A percentile compares a stretch with the other conserved stretches of the same genome.
Evolutionary conservation across 2,888 invertebrate species (phyloP).

Genomic region (Diarsia brunnea): DNA sequence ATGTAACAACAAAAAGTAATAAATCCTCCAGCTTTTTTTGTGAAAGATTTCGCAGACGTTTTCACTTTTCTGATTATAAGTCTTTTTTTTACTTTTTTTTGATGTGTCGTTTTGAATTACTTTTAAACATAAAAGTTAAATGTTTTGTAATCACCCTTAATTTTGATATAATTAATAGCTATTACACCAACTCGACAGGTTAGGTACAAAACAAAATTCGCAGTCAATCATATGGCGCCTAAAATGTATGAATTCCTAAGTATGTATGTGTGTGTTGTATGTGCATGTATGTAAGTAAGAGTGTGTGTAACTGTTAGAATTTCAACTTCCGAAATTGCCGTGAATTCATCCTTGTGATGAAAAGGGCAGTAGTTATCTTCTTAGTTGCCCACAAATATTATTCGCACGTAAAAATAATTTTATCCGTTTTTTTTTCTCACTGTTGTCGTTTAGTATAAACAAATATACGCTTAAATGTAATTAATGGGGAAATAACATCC

Average conservation of each 20-base stretch:
- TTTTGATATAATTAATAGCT: background rate
- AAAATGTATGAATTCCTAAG: background rate
- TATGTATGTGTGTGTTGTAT: too few species aligned
- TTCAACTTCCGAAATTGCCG: background rate
- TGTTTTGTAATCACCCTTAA: background rate
- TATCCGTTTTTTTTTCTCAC: background rate
- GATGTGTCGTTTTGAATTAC: background rate
- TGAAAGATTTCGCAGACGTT: background rate
- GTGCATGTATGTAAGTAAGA: too few species aligned
- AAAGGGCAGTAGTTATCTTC: background rate
- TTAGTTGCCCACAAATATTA: background rate
- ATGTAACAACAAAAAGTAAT: background rate
- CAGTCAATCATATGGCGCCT: background rate
- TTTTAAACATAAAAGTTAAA: background rate
- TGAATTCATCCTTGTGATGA: background rate
- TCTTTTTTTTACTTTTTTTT: background rate
- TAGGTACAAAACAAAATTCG: background rate
- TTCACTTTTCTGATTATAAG: background rate
- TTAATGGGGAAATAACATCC: background rate
- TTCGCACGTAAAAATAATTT: background rate
- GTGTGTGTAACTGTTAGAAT: too few species aligned
- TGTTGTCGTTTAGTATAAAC: background rate
- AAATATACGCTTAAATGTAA: background rate
- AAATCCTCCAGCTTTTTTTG: background rate
- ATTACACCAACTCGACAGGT: background rate